A percentile compares a stretch with the other conserved stretches of the same genome.
These are phyloP conservation scores for Temnopleurus reevesii DNA, from an alignment of 53 echinoderm and acorn worm species.

Conservation along the genomic window DNA sequence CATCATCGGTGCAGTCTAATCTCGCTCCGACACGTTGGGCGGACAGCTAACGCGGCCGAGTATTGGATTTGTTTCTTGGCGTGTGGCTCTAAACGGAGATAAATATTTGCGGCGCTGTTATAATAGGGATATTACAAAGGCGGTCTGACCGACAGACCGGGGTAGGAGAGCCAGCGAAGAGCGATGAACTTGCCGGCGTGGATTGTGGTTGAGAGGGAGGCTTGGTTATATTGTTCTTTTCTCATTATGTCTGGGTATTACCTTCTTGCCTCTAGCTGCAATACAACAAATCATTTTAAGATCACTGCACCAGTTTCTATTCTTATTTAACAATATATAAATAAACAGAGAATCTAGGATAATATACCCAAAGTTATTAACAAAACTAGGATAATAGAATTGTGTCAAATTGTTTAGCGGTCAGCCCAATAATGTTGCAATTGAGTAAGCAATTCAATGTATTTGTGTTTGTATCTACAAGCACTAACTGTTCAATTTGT, in stretches of 20 bases:
- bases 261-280: neutral
- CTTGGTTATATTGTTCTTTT: neutral
- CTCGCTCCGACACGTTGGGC: slow-evolving; percentile 47
- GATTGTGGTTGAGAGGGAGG: slow-evolving; percentile 2
- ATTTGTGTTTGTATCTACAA: neutral
- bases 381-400: neutral
- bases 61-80: slow-evolving; percentile 58
- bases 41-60: slow-evolving; percentile 20
- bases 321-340: neutral
- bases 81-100: slow-evolving; percentile 41
- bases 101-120: slow-evolving; percentile 61
- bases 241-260: slow-evolving; percentile 22
- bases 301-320: slow-evolving; percentile 2
- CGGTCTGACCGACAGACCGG: neutral
- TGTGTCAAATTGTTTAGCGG: slow-evolving; percentile 35
- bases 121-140: slow-evolving; percentile 58
- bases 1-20: slow-evolving; percentile 57
- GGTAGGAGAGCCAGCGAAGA: neutral
- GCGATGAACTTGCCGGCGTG: slow-evolving; percentile 32
- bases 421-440: slow-evolving; percentile 1
- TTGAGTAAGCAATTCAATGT: neutral
- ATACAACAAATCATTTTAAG: slow-evolving; percentile 14
- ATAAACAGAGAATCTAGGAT: neutral
- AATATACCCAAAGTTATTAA: neutral
- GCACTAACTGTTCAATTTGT: neutral